Conservation (phyloP, 2,888 invertebrate species). For the Notodonta ziczac region DNA sequence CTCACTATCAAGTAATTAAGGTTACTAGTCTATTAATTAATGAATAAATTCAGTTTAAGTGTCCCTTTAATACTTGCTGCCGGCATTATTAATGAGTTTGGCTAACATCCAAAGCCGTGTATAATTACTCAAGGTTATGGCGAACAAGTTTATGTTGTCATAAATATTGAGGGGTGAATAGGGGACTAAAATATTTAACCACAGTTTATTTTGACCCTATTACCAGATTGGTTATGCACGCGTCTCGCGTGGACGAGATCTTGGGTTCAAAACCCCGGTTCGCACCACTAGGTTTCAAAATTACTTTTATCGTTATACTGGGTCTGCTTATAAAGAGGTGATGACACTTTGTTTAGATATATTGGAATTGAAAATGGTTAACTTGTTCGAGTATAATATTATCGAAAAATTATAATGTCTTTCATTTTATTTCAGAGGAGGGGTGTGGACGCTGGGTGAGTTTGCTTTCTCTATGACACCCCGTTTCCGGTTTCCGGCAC, state of each 20-base stretch:
- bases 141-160: slow-evolving; percentile 29
- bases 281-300: no score
- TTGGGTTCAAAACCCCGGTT: no score
- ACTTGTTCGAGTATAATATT: not conserved
- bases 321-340: no score
- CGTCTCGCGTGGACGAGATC: no score
- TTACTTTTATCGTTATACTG: no score
- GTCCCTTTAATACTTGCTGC: slow-evolving; percentile 46
- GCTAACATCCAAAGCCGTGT: slow-evolving; percentile 41
- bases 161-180: slow-evolving; percentile 26
- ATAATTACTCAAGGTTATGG: slow-evolving; percentile 44
- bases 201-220: not conserved
- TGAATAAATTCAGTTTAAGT: slow-evolving; percentile 44
- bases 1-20: slow-evolving; percentile 30
- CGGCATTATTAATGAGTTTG: slow-evolving; percentile 47
- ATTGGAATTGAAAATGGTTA: not conserved
- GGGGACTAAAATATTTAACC: not conserved
- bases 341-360: not conserved
- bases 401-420: not conserved
- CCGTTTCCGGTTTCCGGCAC: slow-evolving; percentile 8
- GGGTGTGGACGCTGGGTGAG: slow-evolving; percentile 8
- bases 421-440: slow-evolving; percentile 26
- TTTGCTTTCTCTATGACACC: slow-evolving; percentile 13
- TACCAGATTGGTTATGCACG: not conserved
- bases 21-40: slow-evolving; percentile 41